Conservation (phyloP, 2,888 invertebrate genomes). For the Cataglyphis altisquamis region DNA sequence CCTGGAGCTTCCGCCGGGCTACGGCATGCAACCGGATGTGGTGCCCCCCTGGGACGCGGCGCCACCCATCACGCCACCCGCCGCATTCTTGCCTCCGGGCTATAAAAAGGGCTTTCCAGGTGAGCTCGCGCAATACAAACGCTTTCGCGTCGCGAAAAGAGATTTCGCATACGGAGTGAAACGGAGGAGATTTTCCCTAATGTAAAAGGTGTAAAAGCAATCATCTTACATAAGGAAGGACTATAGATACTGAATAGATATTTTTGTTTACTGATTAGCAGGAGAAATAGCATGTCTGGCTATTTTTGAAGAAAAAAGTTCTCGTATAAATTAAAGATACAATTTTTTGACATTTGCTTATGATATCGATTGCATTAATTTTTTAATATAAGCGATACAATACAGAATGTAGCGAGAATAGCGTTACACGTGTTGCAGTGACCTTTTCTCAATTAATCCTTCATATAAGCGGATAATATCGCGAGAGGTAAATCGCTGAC, state of each 20-base stretch:
- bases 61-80: slow-evolving; percentile 90
- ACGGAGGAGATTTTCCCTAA: background rate
- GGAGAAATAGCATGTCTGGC: background rate
- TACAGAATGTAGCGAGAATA: background rate
- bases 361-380: background rate
- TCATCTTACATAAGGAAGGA: background rate
- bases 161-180: background rate
- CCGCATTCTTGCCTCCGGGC: slow-evolving; percentile 89
- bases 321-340: background rate
- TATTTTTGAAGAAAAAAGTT: background rate
- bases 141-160: background rate
- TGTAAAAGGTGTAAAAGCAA: background rate
- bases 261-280: background rate
- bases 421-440: background rate
- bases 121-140: slow-evolving; percentile 73
- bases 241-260: background rate
- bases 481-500: background rate
- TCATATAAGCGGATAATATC: background rate
- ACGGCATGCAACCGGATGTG: slow-evolving; percentile 87
- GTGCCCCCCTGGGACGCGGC: slow-evolving; percentile 88
- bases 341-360: background rate
- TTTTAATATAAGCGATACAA: background rate
- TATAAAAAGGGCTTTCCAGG: slow-evolving; percentile 87
- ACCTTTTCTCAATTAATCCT: background rate
- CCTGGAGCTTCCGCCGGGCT: slow-evolving; percentile 83